phyloP scores from a whole-genome alignment of 2,113 vertebrate species.

The Manacus vitellinus region DNA sequence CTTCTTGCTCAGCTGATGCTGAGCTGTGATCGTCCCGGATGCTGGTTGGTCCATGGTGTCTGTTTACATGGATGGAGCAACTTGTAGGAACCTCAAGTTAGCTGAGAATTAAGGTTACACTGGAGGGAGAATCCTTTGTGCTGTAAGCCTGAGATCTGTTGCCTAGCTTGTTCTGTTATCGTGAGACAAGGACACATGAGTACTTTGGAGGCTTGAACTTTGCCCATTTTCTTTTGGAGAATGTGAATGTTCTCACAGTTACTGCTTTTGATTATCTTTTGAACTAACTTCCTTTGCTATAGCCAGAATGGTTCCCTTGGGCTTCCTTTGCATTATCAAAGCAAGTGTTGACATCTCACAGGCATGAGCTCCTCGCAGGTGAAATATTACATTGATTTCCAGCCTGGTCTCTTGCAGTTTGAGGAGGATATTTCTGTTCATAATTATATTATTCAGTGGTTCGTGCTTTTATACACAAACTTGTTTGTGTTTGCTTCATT shows the following conservation, averaged over 20 bases:
- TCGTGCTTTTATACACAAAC: not conserved
- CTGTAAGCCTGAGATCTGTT: not conserved
- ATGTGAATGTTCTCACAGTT: not conserved
- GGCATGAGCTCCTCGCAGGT: not conserved
- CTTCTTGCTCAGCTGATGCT: not conserved
- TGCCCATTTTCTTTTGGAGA: not conserved
- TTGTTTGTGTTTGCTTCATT: not conserved
- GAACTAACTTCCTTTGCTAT: not conserved
- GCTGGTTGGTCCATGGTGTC: not conserved
- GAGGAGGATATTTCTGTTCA: not conserved
- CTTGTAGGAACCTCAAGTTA: not conserved
- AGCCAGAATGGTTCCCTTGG: not conserved
- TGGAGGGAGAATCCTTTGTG: not conserved
- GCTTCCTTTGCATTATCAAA: not conserved
- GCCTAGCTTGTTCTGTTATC: not conserved
- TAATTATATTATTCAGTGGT: not conserved
- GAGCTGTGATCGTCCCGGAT: not conserved
- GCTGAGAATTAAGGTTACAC: not conserved
- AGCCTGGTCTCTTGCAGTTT: not conserved
- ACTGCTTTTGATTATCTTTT: not conserved
- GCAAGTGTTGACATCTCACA: not conserved
- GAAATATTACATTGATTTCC: not conserved
- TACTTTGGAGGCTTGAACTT: not conserved
- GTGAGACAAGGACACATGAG: not conserved
- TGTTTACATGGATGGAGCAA: not conserved